Evolutionary conservation across 2,888 invertebrate species (phyloP).

Genomic region (Tachina lurida): DNA sequence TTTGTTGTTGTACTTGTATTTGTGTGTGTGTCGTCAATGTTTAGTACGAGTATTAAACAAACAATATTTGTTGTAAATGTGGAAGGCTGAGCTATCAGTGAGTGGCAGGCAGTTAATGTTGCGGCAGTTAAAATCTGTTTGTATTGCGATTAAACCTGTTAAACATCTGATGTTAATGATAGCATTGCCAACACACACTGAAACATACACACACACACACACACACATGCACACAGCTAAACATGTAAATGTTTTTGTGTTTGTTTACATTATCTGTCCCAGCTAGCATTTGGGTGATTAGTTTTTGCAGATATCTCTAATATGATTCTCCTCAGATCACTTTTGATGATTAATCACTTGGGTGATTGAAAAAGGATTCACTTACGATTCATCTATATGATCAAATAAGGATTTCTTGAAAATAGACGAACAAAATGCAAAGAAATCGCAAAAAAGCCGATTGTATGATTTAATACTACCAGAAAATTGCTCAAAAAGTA

Average conservation of each 20-base stretch:
- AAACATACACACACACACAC: not conserved
- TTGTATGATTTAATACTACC: no score
- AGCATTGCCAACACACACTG: constrained; percentile 6
- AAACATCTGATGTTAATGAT: constrained; percentile 25
- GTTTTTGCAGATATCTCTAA: no score
- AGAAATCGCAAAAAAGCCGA: no score
- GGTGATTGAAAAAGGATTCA: no score
- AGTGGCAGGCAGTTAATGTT: not conserved
- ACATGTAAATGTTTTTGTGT: not conserved
- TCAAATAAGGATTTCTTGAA: no score
- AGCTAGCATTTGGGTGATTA: no score
- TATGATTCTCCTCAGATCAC: no score
- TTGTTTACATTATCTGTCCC: constrained; percentile 10
- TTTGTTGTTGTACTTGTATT: not conserved
- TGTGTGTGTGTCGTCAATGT: not conserved
- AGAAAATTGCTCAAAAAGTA: no score
- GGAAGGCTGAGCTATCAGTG: not conserved
- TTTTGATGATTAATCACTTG: no score
- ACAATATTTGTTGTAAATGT: not conserved
- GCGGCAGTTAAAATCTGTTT: not conserved
- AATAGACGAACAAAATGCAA: no score
- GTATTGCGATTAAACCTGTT: not conserved
- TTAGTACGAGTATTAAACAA: not conserved
- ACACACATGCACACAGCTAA: no score
- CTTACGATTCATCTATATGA: no score